Evolutionary conservation across 2,113 vertebrate genomes (phyloP).

Genomic region (Cheirogaleus medius): DNA sequence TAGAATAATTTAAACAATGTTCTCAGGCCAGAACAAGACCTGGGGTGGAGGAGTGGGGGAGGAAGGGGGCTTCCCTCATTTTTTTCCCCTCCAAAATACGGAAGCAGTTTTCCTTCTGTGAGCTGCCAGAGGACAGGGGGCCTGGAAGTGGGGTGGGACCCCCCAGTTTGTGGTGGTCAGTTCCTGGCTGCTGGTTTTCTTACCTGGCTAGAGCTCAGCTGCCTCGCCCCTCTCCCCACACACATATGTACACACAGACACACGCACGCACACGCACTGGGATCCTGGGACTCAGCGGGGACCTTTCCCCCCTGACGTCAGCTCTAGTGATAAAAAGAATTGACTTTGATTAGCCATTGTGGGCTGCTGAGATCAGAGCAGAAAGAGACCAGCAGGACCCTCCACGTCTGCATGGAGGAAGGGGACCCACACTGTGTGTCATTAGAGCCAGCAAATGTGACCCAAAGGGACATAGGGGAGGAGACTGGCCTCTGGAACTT

Average conservation of each 20-base stretch:
- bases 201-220: background rate
- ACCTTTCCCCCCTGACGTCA: background rate
- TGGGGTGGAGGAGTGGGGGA: background rate
- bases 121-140: background rate
- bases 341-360: background rate
- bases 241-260: accelerated
- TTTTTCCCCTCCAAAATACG: background rate
- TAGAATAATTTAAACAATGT: conserved; percentile 83
- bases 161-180: background rate
- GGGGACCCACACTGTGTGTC: background rate
- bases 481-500: background rate
- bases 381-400: background rate
- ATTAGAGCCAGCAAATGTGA: background rate
- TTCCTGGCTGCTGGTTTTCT: background rate
- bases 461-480: background rate
- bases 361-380: background rate
- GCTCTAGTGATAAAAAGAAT: background rate
- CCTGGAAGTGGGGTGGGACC: background rate
- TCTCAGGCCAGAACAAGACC: conserved; percentile 71
- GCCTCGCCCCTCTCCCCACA: background rate
- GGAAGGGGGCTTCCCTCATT: background rate
- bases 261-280: too few species aligned
- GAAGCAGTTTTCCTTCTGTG: background rate
- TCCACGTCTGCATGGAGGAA: background rate
- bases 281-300: background rate